Base-by-base conservation (phyloP, 2,113 vertebrate genomes). In the Camelus dromedarius region DNA sequence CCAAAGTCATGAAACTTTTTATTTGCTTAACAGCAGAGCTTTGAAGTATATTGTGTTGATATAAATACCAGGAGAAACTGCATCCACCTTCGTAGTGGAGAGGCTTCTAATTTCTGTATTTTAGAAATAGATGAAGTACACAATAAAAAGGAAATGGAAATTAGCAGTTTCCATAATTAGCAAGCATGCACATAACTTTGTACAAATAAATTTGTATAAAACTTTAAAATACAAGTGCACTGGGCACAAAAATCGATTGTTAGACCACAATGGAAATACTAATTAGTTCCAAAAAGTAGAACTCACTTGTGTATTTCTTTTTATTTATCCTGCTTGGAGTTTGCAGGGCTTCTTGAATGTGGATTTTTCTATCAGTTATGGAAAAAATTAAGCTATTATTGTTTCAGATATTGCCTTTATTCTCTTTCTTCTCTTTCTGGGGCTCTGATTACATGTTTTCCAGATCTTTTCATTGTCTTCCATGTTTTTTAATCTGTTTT, bases 41-140 rank as follows among this genome's bases (percentile, higher is more conserved):
- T 52, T 79, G 60, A 89, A 66, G 22, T 84, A 4, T 77, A 54
- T 30, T 69, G 69, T 76, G 22, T 42, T 70, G 24, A 48, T 54
- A 67, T 18, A 52, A 83, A 70, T 84, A 62, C 28, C 46, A 89
- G 54, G 30, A 89, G 42, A 93, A 89, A 54, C 15, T 70, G 18
- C 48, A 66, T 52, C 9, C 10, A 38, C 26, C 5, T 89, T 60
- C 30, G 35, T 77, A 72, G 54, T 56, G 13, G n/a, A 58, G 38
- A 46, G 56, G 56, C 50, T 50, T 96, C 48, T 58, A 28, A 58
- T 24, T 60, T 75, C 48, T 77, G 0, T 89, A 54, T 84, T 84
- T 93, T 84, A 84, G 54, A 96, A 67, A 62, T 89, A 70, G 26
- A 82, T 95, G 58, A 92, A 69, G 20, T 52, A 62, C 32, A 67